Evolutionary conservation across 2,797 vertebrate species (phyloP), one percentile per base, ranked within the genome.

Genomic region (Orestias chungarensis): DNA sequence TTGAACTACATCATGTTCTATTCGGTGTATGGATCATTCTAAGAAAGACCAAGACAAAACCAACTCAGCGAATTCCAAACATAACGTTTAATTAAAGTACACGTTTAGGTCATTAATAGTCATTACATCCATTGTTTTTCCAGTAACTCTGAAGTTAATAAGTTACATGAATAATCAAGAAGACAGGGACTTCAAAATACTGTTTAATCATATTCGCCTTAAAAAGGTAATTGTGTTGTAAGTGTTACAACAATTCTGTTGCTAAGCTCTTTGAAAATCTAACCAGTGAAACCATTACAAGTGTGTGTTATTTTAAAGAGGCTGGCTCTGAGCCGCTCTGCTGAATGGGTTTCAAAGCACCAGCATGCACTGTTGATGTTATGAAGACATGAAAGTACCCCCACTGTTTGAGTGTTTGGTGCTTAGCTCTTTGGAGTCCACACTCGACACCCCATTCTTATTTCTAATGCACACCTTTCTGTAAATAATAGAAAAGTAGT

Each of bases 401-500:
- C 74, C 2, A 66, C 70, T 44, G 25, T 42, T 64, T 57, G 25
- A n/a, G 54, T 27, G 66, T 68, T 74, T 23, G 42, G 50, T 42
- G 74, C 33, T 44, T 29, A 65, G 64, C 72, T 64, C 61, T 64
- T 64, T 71, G 57, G 61, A 73, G 66, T 33, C 18, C 1, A 0
- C 42, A 9, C 65, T 75, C 68, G 65, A 77, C 74, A 72, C 59
- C 64, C 61, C 71, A 57, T 65, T 50, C 55, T 74, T 46, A 17
- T 78, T 44, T 76, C 66, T 64, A 49, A 31, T 68, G 42, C 38
- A 42, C 54, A 71, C 29, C 15, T 78, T 72, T 81, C 70, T 47
- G 71, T 87, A 73, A 86, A 89, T 82, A 86, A 86, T 85, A 65
- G 73, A 88, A 76, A 44, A 82, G 55, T 70, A 61, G 70, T 71